These are phyloP conservation scores for Cephalophus harveyi DNA, from an alignment of 2,113 vertebrate genomes.

Conservation along the genomic window DNA sequence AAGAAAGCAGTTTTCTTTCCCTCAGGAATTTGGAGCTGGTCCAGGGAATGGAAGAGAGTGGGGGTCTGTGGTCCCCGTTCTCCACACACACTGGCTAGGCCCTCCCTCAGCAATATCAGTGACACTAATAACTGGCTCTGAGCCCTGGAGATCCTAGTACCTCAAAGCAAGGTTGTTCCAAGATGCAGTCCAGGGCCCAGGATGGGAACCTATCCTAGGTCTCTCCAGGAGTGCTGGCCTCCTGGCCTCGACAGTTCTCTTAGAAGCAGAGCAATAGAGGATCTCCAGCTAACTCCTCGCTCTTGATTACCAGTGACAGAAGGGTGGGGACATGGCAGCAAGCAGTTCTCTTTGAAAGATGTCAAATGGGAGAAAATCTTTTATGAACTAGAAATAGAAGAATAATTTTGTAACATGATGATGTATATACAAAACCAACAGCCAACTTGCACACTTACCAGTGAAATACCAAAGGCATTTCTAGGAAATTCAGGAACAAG, in stretches of 20 bases:
- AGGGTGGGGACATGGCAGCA: neutral
- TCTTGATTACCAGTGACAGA: neutral
- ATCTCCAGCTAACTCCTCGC: neutral
- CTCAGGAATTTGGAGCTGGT: neutral
- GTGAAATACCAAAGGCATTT: neutral
- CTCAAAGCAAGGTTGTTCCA: neutral
- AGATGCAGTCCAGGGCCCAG: neutral
- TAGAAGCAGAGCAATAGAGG: neutral
- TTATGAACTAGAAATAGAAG: conserved; percentile 14
- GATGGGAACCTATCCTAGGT: neutral
- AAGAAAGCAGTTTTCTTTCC: neutral
- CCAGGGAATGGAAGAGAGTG: neutral
- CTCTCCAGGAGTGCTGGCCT: neutral
- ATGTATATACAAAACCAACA: neutral
- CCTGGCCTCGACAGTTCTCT: neutral
- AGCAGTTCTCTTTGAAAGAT: neutral
- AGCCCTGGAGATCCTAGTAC: neutral
- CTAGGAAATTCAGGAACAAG: neutral
- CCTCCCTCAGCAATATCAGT: neutral
- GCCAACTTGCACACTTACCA: neutral
- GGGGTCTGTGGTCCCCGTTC: neutral
- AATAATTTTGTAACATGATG: neutral
- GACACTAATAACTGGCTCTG: neutral
- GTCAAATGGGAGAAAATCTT: neutral
- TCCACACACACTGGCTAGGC: neutral